Conservation (phyloP, 2,888 invertebrate species). For the Eueremaeus valkanovi region DNA sequence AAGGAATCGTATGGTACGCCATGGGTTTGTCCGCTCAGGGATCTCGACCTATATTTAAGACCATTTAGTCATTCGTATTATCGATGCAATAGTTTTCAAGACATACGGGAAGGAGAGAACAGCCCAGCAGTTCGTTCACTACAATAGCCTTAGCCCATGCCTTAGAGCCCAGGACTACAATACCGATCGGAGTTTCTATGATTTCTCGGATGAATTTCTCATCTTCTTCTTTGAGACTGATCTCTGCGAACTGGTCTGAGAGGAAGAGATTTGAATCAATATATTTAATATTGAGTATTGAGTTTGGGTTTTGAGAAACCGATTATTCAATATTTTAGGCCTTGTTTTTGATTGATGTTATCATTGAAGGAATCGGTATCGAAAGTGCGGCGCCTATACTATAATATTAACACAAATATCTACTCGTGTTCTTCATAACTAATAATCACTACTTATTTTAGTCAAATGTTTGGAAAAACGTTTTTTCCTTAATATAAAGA, state of each 20-base stretch:
- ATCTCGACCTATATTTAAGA: not conserved
- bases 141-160: slow-evolving; percentile 66
- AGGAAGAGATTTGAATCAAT: too few species aligned
- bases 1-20: slow-evolving; percentile 63
- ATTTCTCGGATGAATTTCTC: slow-evolving; percentile 51
- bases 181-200: slow-evolving; percentile 60
- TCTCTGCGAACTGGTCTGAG: slow-evolving; percentile 52
- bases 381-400: not conserved
- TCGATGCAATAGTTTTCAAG: not conserved
- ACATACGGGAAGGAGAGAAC: slow-evolving; percentile 61
- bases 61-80: not conserved
- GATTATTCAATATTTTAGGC: not conserved
- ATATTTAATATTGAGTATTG: too few species aligned
- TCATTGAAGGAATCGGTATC: not conserved
- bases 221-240: slow-evolving; percentile 51
- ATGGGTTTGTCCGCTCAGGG: slow-evolving; percentile 49
- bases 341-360: slow-evolving; percentile 9
- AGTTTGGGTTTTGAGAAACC: too few species aligned
- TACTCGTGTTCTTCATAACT: not conserved
- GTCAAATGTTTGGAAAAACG: too few species aligned
- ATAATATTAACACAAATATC: not conserved
- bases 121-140: slow-evolving; percentile 67
- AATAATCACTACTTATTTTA: not conserved
- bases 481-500: too few species aligned
- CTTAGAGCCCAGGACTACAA: slow-evolving; percentile 69